phyloP scores from a whole-genome alignment of 2,888 invertebrate genomes.

The Aquatica leii region DNA sequence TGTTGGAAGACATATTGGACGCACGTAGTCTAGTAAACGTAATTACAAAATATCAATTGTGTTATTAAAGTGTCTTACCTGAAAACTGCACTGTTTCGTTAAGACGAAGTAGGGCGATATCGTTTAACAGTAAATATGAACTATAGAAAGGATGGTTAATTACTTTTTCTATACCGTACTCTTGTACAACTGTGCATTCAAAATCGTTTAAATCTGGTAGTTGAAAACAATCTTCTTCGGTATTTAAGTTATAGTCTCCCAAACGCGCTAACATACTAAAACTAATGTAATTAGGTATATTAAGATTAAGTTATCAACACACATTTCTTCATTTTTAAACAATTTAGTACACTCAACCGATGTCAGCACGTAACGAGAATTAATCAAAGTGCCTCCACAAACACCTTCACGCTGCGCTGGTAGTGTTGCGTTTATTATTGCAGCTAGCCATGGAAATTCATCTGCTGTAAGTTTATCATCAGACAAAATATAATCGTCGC shows the following conservation, averaged over 20 bases:
- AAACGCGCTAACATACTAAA: background rate
- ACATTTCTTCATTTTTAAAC: background rate
- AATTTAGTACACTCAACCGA: background rate
- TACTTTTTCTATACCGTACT: background rate
- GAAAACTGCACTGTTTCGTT: background rate
- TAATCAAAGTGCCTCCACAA: background rate
- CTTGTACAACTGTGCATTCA: background rate
- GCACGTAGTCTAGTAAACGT: background rate
- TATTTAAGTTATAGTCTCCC: conserved; percentile 1
- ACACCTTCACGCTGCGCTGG: background rate
- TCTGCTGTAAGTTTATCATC: too few relatives aligned
- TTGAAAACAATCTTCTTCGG: background rate
- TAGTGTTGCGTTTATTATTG: too few relatives aligned
- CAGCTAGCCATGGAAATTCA: too few relatives aligned
- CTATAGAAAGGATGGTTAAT: background rate
- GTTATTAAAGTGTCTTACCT: background rate
- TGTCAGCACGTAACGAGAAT: background rate
- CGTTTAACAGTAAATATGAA: background rate
- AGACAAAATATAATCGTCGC: too few relatives aligned
- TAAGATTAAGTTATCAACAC: background rate
- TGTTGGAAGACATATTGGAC: conserved; percentile 3
- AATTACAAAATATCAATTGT: background rate
- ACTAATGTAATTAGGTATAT: background rate
- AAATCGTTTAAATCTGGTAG: background rate
- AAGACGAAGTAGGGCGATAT: background rate